Evolutionary conservation across 2,888 invertebrate species (phyloP).

Genomic region (Pimpla rufipes): DNA sequence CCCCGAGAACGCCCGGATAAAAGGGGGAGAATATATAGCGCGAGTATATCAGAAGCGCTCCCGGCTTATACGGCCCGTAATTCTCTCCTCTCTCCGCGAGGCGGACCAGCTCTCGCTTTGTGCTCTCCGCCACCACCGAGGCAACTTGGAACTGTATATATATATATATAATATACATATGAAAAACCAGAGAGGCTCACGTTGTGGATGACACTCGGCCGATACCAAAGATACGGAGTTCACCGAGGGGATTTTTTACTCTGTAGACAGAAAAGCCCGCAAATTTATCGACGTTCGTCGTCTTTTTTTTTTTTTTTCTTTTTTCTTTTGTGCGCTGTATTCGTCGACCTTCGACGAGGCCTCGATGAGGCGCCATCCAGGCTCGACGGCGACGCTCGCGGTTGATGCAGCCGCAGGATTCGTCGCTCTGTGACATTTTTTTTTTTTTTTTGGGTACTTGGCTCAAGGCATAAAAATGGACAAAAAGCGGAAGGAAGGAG

Average conservation of each 20-base stretch:
- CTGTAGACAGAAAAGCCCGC: background rate
- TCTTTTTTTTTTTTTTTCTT: conserved; percentile 31
- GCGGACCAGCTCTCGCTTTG: too few relatives aligned
- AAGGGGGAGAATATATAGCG: conserved; percentile 36
- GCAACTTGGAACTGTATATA: too few relatives aligned
- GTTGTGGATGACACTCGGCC: background rate
- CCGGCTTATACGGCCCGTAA: conserved; percentile 35
- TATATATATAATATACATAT: too few relatives aligned
- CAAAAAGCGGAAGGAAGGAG: too few relatives aligned
- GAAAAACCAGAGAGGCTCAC: too few relatives aligned
- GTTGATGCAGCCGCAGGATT: background rate
- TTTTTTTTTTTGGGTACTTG: too few relatives aligned
- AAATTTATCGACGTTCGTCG: conserved; percentile 59
- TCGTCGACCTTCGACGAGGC: conserved; percentile 37
- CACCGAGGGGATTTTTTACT: background rate
- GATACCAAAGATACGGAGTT: background rate
- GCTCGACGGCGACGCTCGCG: background rate
- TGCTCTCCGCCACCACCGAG: too few relatives aligned
- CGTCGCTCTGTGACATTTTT: background rate
- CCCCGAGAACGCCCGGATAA: conserved; percentile 37
- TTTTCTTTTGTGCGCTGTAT: conserved; percentile 26
- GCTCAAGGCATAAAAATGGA: too few relatives aligned
- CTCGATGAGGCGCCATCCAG: conserved; percentile 12
- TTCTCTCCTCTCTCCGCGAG: conserved; percentile 22
- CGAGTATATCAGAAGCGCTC: conserved; percentile 49